Conservation (phyloP, 2,888 invertebrate genomes). For the Ornithoptera alexandrae region DNA sequence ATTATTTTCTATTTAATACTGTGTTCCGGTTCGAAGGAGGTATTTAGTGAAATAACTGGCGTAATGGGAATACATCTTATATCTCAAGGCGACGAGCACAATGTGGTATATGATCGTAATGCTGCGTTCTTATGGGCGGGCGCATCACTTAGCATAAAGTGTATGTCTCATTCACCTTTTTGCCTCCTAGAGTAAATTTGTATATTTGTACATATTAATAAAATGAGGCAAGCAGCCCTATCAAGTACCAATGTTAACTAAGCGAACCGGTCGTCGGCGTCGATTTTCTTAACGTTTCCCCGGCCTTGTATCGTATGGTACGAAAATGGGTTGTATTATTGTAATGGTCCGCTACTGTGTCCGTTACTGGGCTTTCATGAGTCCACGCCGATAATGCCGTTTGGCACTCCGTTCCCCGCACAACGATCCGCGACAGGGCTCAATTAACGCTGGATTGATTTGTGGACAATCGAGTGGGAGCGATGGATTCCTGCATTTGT, state of each 20-base stretch:
- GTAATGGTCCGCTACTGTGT: constrained; percentile 29
- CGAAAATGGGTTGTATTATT: constrained; percentile 32
- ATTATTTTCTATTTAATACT: too few species aligned
- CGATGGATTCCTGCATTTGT: constrained; percentile 41
- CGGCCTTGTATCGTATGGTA: constrained; percentile 29
- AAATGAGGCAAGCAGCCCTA: constrained; percentile 25
- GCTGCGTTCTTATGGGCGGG: too few species aligned
- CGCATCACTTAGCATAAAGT: too few species aligned
- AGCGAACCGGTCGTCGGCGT: constrained; percentile 29
- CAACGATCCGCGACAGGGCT: constrained; percentile 26
- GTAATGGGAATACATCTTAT: too few species aligned
- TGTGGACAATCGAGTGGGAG: constrained; percentile 44
- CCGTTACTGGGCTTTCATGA: constrained; percentile 31
- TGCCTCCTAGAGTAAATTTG: too few species aligned
- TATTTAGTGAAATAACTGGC: too few species aligned
- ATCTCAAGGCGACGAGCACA: too few species aligned
- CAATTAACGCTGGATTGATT: constrained; percentile 44
- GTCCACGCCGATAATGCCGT: constrained; percentile 24
- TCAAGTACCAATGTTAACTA: constrained; percentile 21
- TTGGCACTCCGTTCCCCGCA: constrained; percentile 11
- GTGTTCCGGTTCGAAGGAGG: too few species aligned
- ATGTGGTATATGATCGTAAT: too few species aligned
- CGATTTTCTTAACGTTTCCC: constrained; percentile 33
- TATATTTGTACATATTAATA: neutral
- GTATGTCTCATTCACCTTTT: too few species aligned